Base-by-base conservation (phyloP, 2,113 vertebrate genomes). In the Actinemys pallida region DNA sequence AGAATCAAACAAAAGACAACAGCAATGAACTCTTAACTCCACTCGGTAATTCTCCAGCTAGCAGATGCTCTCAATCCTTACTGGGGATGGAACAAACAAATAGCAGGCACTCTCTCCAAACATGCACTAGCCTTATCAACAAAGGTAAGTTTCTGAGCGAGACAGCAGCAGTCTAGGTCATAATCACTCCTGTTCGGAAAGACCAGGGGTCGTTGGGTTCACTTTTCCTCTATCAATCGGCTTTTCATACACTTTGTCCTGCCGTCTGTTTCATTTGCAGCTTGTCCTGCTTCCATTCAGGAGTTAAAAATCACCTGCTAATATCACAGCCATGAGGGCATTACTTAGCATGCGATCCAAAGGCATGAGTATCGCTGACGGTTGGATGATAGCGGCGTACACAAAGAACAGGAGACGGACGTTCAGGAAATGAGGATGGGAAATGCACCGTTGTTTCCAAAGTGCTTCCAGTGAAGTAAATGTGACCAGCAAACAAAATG, bases 271-370 rank as follows among this genome's bases (percentile, higher is more conserved):
- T 69, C 87, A 62, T 47, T 5, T 4, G 45, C 45, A 83, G 57
- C 72, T 90, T 42, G 69, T 94, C 93, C 62, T 93, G 50, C 52
- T 93, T 47, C 81, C 54, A 62, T 4, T 65, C 49, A 83, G 91
- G 93, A 96, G 85, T 90, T 96, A 91, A 88, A 93, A 95, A 88
- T 89, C 94, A 88, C 93, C 94, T 95, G 93, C 89, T 75, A 7
- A n/a, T 72, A 80, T 19, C 84, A 84, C 81, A 90, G 93, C 83
- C 92, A 50, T 1, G 17, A 52, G 2, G 82, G 84, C 92, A 56
- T 0, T 3, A 1, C 3, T 2, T 82, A 87, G 81, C 2, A 59
- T 1, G 62, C 75, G 29, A 72, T 39, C 75, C 29, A 53, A 54
- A n/a, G 92, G 90, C 84, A 91, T 69, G 2, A 93, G 78, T 82